A percentile compares a stretch with the other conserved stretches of the same genome.
These are phyloP conservation scores for Dasypus novemcinctus DNA, from an alignment of 2,113 vertebrate species.

Conservation along the genomic window DNA sequence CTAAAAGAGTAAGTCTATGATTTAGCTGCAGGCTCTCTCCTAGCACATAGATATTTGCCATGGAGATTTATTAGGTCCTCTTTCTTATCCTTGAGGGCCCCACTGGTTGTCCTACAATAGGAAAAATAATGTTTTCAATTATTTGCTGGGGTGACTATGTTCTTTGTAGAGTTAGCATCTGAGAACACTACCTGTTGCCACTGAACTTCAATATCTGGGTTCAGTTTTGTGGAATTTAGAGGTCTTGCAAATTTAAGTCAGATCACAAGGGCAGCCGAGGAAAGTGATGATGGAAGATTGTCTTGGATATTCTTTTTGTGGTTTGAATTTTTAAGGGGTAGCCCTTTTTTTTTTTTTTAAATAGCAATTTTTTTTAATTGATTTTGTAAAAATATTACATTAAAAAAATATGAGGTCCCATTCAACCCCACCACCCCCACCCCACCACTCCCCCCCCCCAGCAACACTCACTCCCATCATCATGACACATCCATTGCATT, in stretches of 20 bases:
- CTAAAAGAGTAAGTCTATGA: not conserved
- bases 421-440: too few species aligned
- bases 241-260: not conserved
- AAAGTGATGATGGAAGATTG: not conserved
- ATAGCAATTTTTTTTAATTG: too few species aligned
- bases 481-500: too few species aligned
- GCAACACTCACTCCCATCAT: too few species aligned
- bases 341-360: too few species aligned
- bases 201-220: not conserved
- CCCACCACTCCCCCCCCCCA: too few species aligned
- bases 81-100: not conserved
- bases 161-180: not conserved
- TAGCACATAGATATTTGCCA: not conserved
- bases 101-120: not conserved
- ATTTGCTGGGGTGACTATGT: not conserved
- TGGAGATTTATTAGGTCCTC: not conserved
- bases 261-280: not conserved
- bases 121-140: not conserved
- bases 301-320: not conserved
- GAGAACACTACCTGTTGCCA: not conserved
- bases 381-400: too few species aligned
- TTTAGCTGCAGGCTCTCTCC: not conserved
- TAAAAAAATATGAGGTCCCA: too few species aligned
- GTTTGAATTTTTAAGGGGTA: slow-evolving; percentile 29
- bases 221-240: not conserved